Evolutionary conservation across 1,140 invertebrate genomes (phyloP).

Genomic region (Triops cancriformis): DNA sequence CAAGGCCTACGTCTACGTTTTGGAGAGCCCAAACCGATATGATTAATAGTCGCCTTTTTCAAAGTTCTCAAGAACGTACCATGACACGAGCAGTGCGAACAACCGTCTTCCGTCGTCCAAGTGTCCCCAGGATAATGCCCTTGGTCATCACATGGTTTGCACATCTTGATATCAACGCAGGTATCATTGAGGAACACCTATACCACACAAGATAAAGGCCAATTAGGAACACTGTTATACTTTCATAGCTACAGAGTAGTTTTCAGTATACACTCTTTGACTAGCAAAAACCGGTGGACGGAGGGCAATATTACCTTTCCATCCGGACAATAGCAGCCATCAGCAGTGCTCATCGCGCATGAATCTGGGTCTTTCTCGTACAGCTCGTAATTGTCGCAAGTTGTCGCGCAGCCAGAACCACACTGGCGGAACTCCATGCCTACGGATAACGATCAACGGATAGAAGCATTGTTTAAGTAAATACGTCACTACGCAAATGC

Average conservation of each 20-base stretch:
- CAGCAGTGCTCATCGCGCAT: constrained; percentile 47
- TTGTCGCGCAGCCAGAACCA: constrained; percentile 54
- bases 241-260: too few species aligned
- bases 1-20: background rate
- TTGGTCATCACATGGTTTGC: constrained; percentile 56
- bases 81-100: constrained; percentile 26
- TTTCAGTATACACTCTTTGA: too few species aligned
- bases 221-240: constrained; percentile 32
- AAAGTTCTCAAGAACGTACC: constrained; percentile 47
- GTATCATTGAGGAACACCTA: constrained; percentile 50
- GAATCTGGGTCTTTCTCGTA: constrained; percentile 38
- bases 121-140: constrained; percentile 48
- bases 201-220: constrained; percentile 21
- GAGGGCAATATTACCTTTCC: constrained; percentile 43
- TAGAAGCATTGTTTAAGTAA: background rate
- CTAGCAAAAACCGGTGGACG: background rate
- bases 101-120: constrained; percentile 28
- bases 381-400: constrained; percentile 49
- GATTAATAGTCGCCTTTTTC: background rate
- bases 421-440: constrained; percentile 60
- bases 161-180: constrained; percentile 50
- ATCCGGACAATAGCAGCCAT: constrained; percentile 75
- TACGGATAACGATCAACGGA: constrained; percentile 17
- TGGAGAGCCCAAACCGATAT: background rate
- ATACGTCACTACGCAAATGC: background rate